Conservation (phyloP, 1,140 invertebrate genomes). For the Drosophila ogumai region DNA sequence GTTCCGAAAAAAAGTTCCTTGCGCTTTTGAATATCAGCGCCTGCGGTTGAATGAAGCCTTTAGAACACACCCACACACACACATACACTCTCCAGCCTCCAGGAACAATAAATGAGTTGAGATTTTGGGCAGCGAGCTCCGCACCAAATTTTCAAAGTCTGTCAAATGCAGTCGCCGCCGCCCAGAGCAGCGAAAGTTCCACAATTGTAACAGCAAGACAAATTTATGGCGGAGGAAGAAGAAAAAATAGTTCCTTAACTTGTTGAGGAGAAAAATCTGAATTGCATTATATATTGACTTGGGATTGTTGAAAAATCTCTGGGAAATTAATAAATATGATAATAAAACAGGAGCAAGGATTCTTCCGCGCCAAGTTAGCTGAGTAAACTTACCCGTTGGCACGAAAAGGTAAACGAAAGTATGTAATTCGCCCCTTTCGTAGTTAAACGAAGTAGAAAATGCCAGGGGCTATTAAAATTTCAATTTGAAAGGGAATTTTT, state of each 20-base stretch:
- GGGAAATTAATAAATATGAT: constrained; percentile 46
- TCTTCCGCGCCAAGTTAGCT: constrained; percentile 1
- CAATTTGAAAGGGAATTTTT: constrained; percentile 1
- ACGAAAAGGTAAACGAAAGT: constrained; percentile 28
- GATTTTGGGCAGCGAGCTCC: constrained; percentile 2
- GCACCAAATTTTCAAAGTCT: constrained; percentile 43
- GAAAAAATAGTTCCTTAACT: constrained; percentile 36
- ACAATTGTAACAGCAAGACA: constrained; percentile 27
- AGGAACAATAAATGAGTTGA: constrained; percentile 11
- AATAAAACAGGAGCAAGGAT: constrained; percentile 12
- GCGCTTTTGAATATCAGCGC: constrained; percentile 49
- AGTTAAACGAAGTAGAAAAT: constrained; percentile 20
- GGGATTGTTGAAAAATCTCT: constrained; percentile 16
- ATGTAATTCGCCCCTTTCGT: constrained; percentile 1
- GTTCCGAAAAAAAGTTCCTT: constrained; percentile 36
- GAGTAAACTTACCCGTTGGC: constrained; percentile 14
- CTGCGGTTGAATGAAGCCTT: constrained; percentile 44
- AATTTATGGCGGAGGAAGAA: constrained; percentile 34
- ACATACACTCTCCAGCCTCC: not conserved
- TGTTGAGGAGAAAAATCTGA: constrained; percentile 34
- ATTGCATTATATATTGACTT: constrained; percentile 35
- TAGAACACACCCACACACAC: not conserved
- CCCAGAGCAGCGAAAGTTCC: constrained; percentile 21
- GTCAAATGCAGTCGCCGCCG: constrained; percentile 34
- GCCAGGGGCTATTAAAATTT: constrained; percentile 14